A percentile compares a stretch with the other conserved stretches of the same genome.
phyloP scores from a whole-genome alignment of 2,113 vertebrate species.

The Indicator maculatus region DNA sequence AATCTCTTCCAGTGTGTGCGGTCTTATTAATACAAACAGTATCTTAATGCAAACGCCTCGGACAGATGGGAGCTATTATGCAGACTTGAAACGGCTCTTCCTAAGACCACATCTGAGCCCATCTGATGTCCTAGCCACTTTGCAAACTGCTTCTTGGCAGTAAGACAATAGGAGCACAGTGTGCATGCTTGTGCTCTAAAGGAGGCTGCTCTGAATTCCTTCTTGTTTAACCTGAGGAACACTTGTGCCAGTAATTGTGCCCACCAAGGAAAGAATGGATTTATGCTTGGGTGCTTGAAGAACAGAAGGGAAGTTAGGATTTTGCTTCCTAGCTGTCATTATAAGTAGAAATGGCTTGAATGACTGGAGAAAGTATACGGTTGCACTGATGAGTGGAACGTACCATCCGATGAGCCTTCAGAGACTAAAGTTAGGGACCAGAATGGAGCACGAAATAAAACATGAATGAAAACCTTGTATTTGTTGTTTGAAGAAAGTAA shows the following conservation, averaged over 20 bases:
- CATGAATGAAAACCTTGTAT: neutral
- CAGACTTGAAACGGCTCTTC: neutral
- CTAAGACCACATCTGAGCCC: neutral
- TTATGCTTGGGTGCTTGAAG: neutral
- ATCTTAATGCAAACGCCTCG: neutral
- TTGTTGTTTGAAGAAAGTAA: neutral
- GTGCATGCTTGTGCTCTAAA: neutral
- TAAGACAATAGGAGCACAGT: neutral
- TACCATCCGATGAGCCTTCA: neutral
- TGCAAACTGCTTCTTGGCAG: neutral
- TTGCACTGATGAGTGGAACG: neutral
- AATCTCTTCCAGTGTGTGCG: neutral
- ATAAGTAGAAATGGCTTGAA: neutral
- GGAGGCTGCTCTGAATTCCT: neutral
- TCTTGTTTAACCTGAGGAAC: neutral
- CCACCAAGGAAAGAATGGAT: neutral
- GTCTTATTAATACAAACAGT: slow-evolving; percentile 49
- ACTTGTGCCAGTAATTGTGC: neutral
- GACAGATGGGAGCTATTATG: slow-evolving; percentile 10
- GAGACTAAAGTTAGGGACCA: neutral
- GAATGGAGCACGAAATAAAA: neutral
- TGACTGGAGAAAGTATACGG: neutral
- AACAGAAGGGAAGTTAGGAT: neutral
- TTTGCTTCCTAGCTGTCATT: neutral
- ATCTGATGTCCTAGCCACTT: neutral